Evolutionary conservation across 2,888 invertebrate genomes (phyloP).

Genomic region (Perizoma affinitatum): DNA sequence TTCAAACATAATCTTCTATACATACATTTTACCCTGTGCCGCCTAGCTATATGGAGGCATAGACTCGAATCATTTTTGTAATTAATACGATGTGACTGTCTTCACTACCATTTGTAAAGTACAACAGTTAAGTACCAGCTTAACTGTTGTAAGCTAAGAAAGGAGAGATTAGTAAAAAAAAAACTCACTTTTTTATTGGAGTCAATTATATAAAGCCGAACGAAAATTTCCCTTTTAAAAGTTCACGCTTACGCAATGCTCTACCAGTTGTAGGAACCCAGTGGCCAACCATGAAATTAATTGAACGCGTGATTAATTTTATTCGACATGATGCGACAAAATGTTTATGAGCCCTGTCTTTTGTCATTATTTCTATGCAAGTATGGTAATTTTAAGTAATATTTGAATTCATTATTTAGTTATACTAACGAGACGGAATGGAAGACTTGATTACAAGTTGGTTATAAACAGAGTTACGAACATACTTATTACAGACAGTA

Average conservation of each 20-base stretch:
- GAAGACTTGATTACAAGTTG: constrained; percentile 10
- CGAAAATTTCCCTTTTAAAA: constrained; percentile 34
- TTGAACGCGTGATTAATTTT: constrained; percentile 6
- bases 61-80: too few species aligned
- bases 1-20: too few species aligned
- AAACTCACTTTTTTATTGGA: too few species aligned
- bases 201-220: background rate
- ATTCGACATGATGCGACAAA: constrained; percentile 29
- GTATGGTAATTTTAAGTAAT: constrained; percentile 26
- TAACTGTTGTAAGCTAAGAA: too few species aligned
- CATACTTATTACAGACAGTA: background rate
- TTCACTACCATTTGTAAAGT: too few species aligned
- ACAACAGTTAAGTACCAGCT: too few species aligned
- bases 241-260: constrained; percentile 25
- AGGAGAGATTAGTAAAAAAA: too few species aligned
- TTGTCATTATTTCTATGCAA: constrained; percentile 25
- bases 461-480: background rate
- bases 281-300: constrained; percentile 13
- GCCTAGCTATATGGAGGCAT: too few species aligned
- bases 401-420: constrained; percentile 11
- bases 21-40: too few species aligned
- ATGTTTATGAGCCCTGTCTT: constrained; percentile 51
- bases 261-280: constrained; percentile 8
- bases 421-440: constrained; percentile 17
- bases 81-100: too few species aligned